A percentile compares a stretch with the other conserved stretches of the same genome.
phyloP scores from a whole-genome alignment of 2,797 vertebrate species.

The Poecilia gillii region DNA sequence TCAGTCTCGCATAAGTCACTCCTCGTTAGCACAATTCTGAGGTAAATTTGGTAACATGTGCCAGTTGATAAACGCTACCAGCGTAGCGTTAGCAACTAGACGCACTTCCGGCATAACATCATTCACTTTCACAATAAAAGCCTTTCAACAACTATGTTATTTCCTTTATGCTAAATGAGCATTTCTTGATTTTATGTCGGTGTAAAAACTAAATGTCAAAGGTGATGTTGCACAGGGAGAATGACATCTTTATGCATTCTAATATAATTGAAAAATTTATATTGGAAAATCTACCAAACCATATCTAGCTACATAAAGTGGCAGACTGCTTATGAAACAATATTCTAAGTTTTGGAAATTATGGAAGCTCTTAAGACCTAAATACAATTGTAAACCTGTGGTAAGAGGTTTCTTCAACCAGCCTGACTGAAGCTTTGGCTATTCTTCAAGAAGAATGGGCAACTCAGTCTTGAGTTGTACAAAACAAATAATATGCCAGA shows the following conservation, averaged over 20 bases:
- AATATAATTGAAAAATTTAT: neutral
- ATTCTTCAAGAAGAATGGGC: neutral
- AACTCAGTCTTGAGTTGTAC: neutral
- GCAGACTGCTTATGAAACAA: neutral
- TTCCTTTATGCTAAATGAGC: neutral
- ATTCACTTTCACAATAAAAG: conserved; percentile 43
- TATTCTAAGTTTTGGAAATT: neutral
- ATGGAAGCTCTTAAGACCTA: neutral
- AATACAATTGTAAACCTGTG: neutral
- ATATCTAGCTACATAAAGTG: neutral
- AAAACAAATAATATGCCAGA: neutral
- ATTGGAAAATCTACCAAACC: neutral
- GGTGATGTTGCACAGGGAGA: neutral
- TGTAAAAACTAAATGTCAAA: neutral
- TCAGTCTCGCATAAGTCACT: neutral
- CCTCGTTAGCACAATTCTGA: accelerated
- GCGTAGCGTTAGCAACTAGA: neutral
- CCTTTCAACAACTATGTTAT: neutral
- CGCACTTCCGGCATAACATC: conserved; percentile 33
- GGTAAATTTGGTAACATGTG: neutral
- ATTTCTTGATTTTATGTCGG: neutral
- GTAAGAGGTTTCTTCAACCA: neutral
- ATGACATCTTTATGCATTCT: neutral
- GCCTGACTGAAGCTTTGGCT: neutral
- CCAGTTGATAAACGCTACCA: neutral